Conservation (phyloP, 2,888 invertebrate species). For the Brachypalpus laphriformis region DNA sequence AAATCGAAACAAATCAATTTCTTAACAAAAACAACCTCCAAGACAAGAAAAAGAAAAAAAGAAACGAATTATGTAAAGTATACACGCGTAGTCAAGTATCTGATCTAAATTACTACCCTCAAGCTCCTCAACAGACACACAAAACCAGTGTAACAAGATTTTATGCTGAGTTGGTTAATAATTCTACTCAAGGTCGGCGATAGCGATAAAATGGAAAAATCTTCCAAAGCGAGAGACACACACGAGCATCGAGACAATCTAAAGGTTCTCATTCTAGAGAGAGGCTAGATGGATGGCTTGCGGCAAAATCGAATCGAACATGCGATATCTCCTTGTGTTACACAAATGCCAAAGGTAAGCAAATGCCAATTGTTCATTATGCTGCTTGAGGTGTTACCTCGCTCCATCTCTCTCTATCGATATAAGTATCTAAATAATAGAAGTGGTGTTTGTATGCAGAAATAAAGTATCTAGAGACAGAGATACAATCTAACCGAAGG, state of each 20-base stretch:
- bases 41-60: constrained; percentile 3
- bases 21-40: neutral
- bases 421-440: constrained; percentile 29
- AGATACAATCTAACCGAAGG: constrained; percentile 11
- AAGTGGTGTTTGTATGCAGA: constrained; percentile 5
- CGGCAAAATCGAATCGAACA: constrained; percentile 54
- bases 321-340: constrained; percentile 60
- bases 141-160: constrained; percentile 70
- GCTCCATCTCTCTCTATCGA: neutral
- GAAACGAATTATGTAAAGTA: constrained; percentile 61
- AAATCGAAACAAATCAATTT: constrained; percentile 49
- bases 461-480: neutral
- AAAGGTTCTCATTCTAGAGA: constrained; percentile 55
- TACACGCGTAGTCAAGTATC: constrained; percentile 61
- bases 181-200: constrained; percentile 68
- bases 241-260: constrained; percentile 3
- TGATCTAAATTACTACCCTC: constrained; percentile 66
- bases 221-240: constrained; percentile 12
- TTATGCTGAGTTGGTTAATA: constrained; percentile 70
- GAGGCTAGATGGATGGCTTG: constrained; percentile 25
- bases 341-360: constrained; percentile 66
- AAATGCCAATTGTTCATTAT: constrained; percentile 49
- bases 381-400: neutral
- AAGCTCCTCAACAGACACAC: constrained; percentile 11
- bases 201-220: constrained; percentile 41